Conservation (phyloP, 2,113 vertebrate species). For the Oncorhynchus gorbuscha region DNA sequence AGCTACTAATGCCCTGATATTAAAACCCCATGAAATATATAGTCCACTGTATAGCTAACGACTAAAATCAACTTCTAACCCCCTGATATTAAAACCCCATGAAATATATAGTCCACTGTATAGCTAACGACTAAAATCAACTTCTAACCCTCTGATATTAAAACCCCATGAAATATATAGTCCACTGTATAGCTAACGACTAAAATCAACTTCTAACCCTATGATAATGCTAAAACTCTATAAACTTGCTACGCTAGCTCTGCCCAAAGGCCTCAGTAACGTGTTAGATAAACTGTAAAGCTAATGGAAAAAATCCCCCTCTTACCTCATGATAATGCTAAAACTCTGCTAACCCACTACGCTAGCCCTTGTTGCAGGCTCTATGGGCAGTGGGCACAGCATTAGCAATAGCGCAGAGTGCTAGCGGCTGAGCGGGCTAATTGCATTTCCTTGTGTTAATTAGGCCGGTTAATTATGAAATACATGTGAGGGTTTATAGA, state of each 20-base stretch:
- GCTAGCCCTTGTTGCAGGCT: constrained; percentile 27
- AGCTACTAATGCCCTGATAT: constrained; percentile 10
- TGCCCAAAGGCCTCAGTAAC: constrained; percentile 21
- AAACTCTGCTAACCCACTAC: constrained; percentile 1
- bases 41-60: neutral
- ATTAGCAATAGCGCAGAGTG: constrained; percentile 2
- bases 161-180: neutral
- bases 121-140: neutral
- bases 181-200: neutral
- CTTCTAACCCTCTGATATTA: neutral
- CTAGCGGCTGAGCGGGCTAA: constrained; percentile 48
- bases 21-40: constrained; percentile 6
- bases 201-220: neutral
- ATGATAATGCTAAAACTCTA: constrained; percentile 18
- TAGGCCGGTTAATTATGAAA: constrained; percentile 70
- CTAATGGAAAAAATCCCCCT: neutral
- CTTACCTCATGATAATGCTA: constrained; percentile 6
- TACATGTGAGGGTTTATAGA: constrained; percentile 42
- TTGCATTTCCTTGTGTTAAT: constrained; percentile 63
- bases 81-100: constrained; percentile 26
- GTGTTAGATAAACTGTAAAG: too few relatives aligned
- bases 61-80: neutral
- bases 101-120: too few relatives aligned
- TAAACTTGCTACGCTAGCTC: neutral
- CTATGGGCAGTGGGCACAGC: too few relatives aligned